Conservation (phyloP, 2,888 invertebrate genomes). For the Plagiodera versicolora region DNA sequence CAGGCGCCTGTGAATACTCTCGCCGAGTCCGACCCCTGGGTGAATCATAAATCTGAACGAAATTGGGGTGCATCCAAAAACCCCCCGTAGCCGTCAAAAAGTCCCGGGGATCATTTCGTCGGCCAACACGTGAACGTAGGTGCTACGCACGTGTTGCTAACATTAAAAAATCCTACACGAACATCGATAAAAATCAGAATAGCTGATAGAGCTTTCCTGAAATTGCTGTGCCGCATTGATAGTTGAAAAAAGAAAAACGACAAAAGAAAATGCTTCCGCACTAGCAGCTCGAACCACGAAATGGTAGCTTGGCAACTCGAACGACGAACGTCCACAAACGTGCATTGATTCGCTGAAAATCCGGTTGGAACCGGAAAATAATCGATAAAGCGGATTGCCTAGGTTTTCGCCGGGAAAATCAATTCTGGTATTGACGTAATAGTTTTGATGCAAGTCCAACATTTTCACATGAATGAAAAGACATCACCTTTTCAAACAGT, state of each 20-base stretch:
- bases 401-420: constrained; percentile 46
- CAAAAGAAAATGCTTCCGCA: constrained; percentile 47
- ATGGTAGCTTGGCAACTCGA: constrained; percentile 48
- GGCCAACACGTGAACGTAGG: constrained; percentile 18
- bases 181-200: constrained; percentile 37
- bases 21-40: background rate
- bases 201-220: constrained; percentile 41
- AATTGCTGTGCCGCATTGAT: constrained; percentile 45
- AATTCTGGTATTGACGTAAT: constrained; percentile 42
- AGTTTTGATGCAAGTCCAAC: constrained; percentile 24
- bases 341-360: constrained; percentile 52
- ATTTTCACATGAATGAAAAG: constrained; percentile 25
- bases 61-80: background rate
- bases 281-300: constrained; percentile 44
- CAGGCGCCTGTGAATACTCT: background rate
- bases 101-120: background rate
- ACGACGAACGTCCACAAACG: constrained; percentile 48
- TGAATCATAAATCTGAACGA: background rate
- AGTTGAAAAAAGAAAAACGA: constrained; percentile 45
- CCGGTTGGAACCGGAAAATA: constrained; percentile 49
- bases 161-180: constrained; percentile 33
- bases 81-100: background rate
- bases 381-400: constrained; percentile 49
- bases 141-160: constrained; percentile 27
- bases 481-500: constrained; percentile 12